phyloP scores from a whole-genome alignment of 1,140 invertebrate genomes.

The Cydia splendana region DNA sequence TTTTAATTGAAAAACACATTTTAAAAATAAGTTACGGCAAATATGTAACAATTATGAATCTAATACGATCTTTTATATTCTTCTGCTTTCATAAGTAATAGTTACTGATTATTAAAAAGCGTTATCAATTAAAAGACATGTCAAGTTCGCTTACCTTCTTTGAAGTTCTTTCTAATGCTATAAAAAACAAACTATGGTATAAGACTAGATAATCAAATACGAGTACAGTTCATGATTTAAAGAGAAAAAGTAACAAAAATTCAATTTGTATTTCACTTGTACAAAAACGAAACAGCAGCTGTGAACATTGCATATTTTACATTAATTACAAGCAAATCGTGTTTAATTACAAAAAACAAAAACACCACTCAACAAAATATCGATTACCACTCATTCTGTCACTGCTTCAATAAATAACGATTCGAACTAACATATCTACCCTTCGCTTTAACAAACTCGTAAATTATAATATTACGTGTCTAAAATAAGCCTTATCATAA shows the following conservation, averaged over 20 bases:
- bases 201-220: too few relatives aligned
- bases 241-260: background rate
- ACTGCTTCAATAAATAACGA: conserved; percentile 15
- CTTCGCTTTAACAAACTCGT: background rate
- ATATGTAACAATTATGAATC: too few relatives aligned
- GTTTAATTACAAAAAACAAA: conserved; percentile 23
- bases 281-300: conserved; percentile 7
- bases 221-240: too few relatives aligned
- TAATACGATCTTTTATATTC: too few relatives aligned
- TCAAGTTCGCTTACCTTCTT: too few relatives aligned
- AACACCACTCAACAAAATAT: conserved; percentile 16
- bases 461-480: background rate
- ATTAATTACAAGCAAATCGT: conserved; percentile 15
- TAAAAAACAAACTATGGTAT: too few relatives aligned
- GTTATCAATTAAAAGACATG: too few relatives aligned
- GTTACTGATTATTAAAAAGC: too few relatives aligned
- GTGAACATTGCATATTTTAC: conserved; percentile 7
- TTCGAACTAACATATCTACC: conserved; percentile 9
- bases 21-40: too few relatives aligned
- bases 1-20: too few relatives aligned
- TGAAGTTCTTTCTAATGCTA: too few relatives aligned
- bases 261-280: background rate
- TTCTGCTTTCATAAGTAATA: too few relatives aligned
- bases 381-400: conserved; percentile 30
- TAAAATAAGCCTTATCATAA: background rate